Base-by-base conservation (phyloP, 2,113 vertebrate species). In the Gobio gobio region DNA sequence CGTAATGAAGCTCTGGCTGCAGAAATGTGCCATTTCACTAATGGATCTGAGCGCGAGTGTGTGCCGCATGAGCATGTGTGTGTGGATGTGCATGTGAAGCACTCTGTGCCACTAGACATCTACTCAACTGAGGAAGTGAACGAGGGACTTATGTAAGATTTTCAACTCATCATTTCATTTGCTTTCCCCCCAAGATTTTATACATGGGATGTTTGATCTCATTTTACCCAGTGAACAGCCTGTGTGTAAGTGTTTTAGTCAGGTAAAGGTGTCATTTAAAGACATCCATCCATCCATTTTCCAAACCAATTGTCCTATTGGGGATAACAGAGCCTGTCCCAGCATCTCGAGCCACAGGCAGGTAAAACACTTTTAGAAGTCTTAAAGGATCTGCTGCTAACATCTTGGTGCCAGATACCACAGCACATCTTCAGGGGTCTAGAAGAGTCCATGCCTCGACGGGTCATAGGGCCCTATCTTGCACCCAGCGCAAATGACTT, bases 1-100 rank as follows among this genome's bases (percentile, higher is more conserved):
- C 78, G 36, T 85, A 87, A 85, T 87, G 78, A 87, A 87, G 72
- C 54, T 73, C 78, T 45, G 29, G 74, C 45, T 64, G 24, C 45
- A 36, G 61, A 68, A 81, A 83, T 66, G 73, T 85, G 79, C 73
- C 63, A 73, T 87, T 58, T 24, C 43, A 73, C 73, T 83, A 83
- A 85, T 85, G 51, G 78, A 79, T 72, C n/a, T n/a, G 13, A 78
- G 29, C 58, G 56, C 2, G 58, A 47, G 78, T 51, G 47, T 54
- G 49, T 54, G n/a, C 40, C 5, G 45, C 49, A n/a, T 26, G 43
- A 16, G 45, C 14, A 22, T 45, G 56, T 45, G 77, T 43, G 36
- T 79, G 56, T 79, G 36, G 51, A 51, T 66, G 26, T 47, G 78
- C 14, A 43, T 56, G 33, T 18, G 29, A 64, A 80, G 78, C 78